Conservation (phyloP, 1,140 invertebrate species). For the Leptinotarsa undecemlineata region DNA sequence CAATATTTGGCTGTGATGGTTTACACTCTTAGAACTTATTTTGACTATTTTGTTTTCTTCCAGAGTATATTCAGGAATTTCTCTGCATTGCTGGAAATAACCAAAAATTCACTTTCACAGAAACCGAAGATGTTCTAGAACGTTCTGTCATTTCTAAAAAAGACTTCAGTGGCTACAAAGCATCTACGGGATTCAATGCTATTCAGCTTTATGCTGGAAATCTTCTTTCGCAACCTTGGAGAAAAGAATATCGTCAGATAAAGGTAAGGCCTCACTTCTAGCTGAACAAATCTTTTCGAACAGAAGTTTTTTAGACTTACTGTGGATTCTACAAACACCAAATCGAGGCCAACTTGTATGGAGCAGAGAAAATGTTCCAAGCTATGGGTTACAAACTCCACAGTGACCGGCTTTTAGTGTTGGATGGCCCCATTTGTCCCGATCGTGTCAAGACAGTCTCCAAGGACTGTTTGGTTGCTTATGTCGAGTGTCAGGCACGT, state of each 20-base stretch:
- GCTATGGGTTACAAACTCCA: slow-evolving; percentile 79
- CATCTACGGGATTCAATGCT: slow-evolving; percentile 79
- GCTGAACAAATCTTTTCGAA: background rate
- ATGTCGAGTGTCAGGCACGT: slow-evolving; percentile 83
- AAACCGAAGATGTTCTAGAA: slow-evolving; percentile 75
- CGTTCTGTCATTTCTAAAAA: slow-evolving; percentile 68
- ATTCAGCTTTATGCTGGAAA: slow-evolving; percentile 84
- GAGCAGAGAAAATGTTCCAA: slow-evolving; percentile 74
- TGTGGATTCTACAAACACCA: slow-evolving; percentile 86
- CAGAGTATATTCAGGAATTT: slow-evolving; percentile 77
- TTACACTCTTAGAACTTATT: background rate
- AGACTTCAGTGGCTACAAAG: slow-evolving; percentile 79
- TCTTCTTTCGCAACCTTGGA: slow-evolving; percentile 82
- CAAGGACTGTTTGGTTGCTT: slow-evolving; percentile 82
- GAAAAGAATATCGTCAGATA: slow-evolving; percentile 80
- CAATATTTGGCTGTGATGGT: background rate
- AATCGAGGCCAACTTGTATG: slow-evolving; percentile 75
- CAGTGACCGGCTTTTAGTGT: slow-evolving; percentile 60
- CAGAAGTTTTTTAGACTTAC: slow-evolving; percentile 66
- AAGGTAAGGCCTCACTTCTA: slow-evolving; percentile 61
- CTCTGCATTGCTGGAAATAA: slow-evolving; percentile 77
- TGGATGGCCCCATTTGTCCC: slow-evolving; percentile 77
- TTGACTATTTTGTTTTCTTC: slow-evolving; percentile 39
- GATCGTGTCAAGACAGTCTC: slow-evolving; percentile 78
- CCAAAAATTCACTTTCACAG: slow-evolving; percentile 75